Conservation (phyloP, 2,888 invertebrate genomes). For the Chrysodeixis includens region DNA sequence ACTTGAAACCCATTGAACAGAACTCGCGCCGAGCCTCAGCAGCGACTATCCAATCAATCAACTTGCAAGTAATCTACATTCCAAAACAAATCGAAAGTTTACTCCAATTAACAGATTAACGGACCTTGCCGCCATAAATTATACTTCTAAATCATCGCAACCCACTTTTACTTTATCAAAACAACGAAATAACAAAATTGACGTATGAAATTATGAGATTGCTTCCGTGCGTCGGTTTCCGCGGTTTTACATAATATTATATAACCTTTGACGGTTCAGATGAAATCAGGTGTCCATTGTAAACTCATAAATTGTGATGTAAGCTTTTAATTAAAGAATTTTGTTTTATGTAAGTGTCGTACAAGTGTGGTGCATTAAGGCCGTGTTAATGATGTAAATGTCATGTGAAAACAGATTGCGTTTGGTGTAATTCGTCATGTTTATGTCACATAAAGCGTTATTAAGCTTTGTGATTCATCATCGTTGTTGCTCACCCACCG, state of each 20-base stretch:
- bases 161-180: slow-evolving; percentile 60
- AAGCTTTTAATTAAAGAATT: slow-evolving; percentile 32
- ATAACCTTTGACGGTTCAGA: slow-evolving; percentile 30
- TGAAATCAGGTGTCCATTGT: slow-evolving; percentile 47
- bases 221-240: slow-evolving; percentile 50
- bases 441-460: slow-evolving; percentile 30
- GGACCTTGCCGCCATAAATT: slow-evolving; percentile 42
- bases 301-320: slow-evolving; percentile 25
- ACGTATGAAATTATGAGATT: slow-evolving; percentile 27
- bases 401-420: slow-evolving; percentile 40
- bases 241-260: slow-evolving; percentile 50
- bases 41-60: not conserved
- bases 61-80: not conserved
- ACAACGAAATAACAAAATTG: slow-evolving; percentile 44
- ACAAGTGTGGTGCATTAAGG: slow-evolving; percentile 16
- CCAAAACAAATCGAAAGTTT: slow-evolving; percentile 42
- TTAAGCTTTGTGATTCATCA: slow-evolving; percentile 25
- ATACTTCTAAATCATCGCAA: slow-evolving; percentile 39
- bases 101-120: slow-evolving; percentile 25
- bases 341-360: slow-evolving; percentile 41
- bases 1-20: not conserved
- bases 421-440: slow-evolving; percentile 36
- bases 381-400: slow-evolving; percentile 31
- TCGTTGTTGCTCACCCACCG: slow-evolving; percentile 5
- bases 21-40: too few relatives aligned